A percentile compares a stretch with the other conserved stretches of the same genome.
phyloP scores from a whole-genome alignment of 2,113 vertebrate genomes.

The Piprites chloris region DNA sequence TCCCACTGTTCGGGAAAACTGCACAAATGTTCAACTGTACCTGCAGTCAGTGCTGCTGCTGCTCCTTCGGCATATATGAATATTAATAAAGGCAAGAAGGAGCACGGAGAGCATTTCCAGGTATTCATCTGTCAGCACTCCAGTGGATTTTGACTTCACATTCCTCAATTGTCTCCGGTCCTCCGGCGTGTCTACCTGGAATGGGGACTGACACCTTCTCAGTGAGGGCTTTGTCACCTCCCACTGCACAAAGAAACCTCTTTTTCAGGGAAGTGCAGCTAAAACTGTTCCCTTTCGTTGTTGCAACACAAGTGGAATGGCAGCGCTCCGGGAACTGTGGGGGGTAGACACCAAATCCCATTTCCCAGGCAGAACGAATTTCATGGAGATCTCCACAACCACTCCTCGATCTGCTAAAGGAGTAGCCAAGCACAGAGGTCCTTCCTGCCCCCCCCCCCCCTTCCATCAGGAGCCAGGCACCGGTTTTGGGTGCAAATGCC shows the following conservation, averaged over 20 bases:
- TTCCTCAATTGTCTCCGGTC: background rate
- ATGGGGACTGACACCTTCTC: background rate
- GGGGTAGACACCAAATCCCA: background rate
- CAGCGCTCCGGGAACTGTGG: accelerated
- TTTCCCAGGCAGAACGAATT: background rate
- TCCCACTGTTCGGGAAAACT: conserved; percentile 26
- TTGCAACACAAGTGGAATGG: background rate
- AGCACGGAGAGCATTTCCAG: background rate
- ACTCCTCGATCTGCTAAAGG: background rate
- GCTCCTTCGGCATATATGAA: conserved; percentile 19
- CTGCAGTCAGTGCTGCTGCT: conserved; percentile 9
- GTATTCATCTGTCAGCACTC: background rate
- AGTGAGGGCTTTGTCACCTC: background rate
- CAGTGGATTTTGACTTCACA: background rate
- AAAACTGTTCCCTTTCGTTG: background rate
- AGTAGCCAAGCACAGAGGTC: background rate
- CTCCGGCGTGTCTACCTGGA: background rate
- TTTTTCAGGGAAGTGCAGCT: background rate
- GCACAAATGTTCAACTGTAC: conserved; percentile 59
- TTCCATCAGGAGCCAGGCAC: background rate
- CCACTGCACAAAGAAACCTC: background rate
- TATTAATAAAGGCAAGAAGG: background rate
- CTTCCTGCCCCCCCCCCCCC: background rate
- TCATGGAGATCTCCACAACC: background rate
- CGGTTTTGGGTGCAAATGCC: background rate